Percentiles rank a stretch among this genome's conserved stretches.
Conservation (phyloP, 2,797 vertebrate genomes). For the Pangasius krempfi region DNA sequence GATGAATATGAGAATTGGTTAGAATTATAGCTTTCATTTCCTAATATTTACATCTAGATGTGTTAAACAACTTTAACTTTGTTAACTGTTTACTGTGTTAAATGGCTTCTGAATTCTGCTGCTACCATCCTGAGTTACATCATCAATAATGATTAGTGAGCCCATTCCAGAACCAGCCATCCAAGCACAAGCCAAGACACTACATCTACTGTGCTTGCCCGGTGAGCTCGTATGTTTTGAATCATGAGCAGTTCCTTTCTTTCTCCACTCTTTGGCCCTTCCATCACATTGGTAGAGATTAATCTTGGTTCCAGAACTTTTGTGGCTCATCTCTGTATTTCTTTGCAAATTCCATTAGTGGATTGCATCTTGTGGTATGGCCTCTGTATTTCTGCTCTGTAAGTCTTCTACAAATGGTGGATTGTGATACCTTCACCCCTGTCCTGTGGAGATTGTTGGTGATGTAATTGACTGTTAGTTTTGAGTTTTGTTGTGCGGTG, state of each 20-base stretch:
- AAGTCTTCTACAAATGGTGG: not conserved
- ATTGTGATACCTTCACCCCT: not conserved
- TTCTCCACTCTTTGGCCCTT: not conserved
- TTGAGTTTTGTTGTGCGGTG: not conserved
- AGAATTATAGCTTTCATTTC: no score
- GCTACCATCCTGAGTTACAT: not conserved
- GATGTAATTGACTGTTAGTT: not conserved
- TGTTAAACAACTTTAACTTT: no score
- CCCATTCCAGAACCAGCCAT: not conserved
- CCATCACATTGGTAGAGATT: no score
- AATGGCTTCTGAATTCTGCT: not conserved
- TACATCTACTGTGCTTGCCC: not conserved
- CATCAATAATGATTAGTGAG: not conserved
- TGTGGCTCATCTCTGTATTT: not conserved
- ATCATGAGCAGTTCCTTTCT: not conserved
- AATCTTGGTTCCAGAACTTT: not conserved
- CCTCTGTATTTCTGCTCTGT: not conserved
- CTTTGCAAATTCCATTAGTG: not conserved
- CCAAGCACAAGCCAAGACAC: not conserved
- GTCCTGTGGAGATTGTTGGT: not conserved
- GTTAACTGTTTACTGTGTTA: no score
- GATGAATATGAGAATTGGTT: no score
- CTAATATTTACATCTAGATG: no score
- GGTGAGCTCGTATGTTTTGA: not conserved
- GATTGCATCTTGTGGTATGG: not conserved